Evolutionary conservation across 2,797 vertebrate species (phyloP).

Genomic region (Poeciliopsis turneri): DNA sequence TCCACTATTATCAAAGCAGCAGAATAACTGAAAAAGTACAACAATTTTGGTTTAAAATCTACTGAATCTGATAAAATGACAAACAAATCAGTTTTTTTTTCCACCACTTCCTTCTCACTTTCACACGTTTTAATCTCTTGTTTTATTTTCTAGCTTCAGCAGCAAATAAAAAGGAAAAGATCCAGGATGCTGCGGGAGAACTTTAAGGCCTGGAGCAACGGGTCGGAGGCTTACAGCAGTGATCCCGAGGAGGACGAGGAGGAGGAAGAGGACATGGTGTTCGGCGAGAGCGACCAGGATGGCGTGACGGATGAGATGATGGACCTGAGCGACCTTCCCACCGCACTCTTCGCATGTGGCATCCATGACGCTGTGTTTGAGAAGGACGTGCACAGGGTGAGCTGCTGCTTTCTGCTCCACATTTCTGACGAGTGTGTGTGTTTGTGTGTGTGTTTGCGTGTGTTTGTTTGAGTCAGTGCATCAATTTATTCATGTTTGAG

Average conservation of each 20-base stretch:
- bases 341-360: constrained; percentile 91
- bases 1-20: not conserved
- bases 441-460: not conserved
- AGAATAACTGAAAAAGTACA: not conserved
- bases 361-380: constrained; percentile 90
- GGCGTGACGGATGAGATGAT: constrained; percentile 90
- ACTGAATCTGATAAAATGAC: not conserved
- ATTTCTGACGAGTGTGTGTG: not conserved
- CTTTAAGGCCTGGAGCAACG: constrained; percentile 87
- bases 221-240: constrained; percentile 89
- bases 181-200: constrained; percentile 84
- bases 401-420: constrained; percentile 32
- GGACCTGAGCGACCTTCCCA: constrained; percentile 93
- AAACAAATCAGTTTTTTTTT: not conserved
- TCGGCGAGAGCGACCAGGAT: constrained; percentile 89
- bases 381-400: constrained; percentile 87
- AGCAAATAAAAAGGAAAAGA: constrained; percentile 18
- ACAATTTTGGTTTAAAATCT: not conserved
- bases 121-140: constrained; percentile 5
- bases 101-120: not conserved
- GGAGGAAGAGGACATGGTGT: constrained; percentile 91
- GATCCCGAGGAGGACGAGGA: constrained; percentile 87
- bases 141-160: constrained; percentile 28
- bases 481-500: constrained; percentile 31
- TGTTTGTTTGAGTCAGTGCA: constrained; percentile 4